Conservation (phyloP, 2,888 invertebrate species). For the Ophion costatus region DNA sequence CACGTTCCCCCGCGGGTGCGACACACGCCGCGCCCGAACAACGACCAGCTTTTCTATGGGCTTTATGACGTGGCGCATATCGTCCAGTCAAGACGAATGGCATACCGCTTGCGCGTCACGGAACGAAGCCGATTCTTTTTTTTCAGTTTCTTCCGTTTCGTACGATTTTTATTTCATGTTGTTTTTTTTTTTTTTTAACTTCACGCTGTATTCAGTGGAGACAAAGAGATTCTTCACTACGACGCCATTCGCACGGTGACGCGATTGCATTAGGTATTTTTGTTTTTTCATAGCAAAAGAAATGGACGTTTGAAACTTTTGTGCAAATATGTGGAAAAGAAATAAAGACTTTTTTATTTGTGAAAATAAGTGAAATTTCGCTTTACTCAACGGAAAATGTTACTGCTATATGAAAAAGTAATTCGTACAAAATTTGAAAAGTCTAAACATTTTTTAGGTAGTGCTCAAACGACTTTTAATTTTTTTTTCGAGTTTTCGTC, state of each 20-base stretch:
- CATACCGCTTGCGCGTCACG: slow-evolving; percentile 53
- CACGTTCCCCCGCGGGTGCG: slow-evolving; percentile 44
- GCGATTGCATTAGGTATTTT: slow-evolving; percentile 7
- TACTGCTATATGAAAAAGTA: too few relatives aligned
- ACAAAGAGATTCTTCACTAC: slow-evolving; percentile 35
- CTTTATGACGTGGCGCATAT: slow-evolving; percentile 75
- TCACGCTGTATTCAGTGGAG: slow-evolving; percentile 66
- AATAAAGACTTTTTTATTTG: too few relatives aligned
- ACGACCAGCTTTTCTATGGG: slow-evolving; percentile 74
- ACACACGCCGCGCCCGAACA: slow-evolving; percentile 68
- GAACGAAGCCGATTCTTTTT: slow-evolving; percentile 62
- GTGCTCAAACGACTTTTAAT: too few relatives aligned
- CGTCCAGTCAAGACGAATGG: slow-evolving; percentile 66
- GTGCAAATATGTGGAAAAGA: neutral
- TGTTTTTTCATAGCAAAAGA: neutral
- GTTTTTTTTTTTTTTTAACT: slow-evolving; percentile 60
- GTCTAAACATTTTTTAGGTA: too few relatives aligned
- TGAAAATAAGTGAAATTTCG: too few relatives aligned
- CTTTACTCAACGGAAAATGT: too few relatives aligned
- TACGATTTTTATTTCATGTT: neutral
- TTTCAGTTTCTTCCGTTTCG: slow-evolving; percentile 59
- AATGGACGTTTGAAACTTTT: neutral
- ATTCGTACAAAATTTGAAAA: too few relatives aligned
- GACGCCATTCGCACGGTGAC: slow-evolving; percentile 12
- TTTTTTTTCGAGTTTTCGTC: too few relatives aligned